phyloP scores from a whole-genome alignment of 2,113 vertebrate genomes.

The Pogonocichla stellata region DNA sequence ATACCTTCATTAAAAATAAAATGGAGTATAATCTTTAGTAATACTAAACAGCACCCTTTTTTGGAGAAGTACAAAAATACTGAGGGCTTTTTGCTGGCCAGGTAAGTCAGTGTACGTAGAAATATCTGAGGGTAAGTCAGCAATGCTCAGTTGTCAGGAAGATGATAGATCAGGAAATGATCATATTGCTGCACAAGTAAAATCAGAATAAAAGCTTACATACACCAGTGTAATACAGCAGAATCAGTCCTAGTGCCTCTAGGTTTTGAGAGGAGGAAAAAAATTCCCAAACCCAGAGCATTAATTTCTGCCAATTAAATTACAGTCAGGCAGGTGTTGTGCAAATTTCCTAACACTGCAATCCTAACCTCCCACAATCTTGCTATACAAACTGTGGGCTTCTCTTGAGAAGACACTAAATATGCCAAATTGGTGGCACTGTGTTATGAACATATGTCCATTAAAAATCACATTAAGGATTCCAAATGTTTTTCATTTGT shows the following conservation, averaged over 20 bases:
- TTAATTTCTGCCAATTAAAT: conserved; percentile 65
- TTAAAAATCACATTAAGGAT: conserved; percentile 64
- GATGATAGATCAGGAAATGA: not conserved
- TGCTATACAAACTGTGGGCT: conserved; percentile 68
- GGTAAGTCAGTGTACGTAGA: not conserved
- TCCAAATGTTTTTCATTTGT: conserved; percentile 68
- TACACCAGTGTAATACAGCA: not conserved
- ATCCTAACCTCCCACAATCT: conserved; percentile 69
- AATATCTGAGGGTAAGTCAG: not conserved
- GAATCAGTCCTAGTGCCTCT: not conserved
- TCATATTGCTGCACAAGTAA: not conserved
- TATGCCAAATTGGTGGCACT: conserved; percentile 63
- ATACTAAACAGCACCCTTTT: not conserved
- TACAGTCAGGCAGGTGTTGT: conserved; percentile 63
- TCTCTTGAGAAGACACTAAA: conserved; percentile 68
- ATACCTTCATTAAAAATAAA: not conserved
- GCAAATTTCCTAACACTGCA: conserved; percentile 65
- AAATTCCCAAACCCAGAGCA: conserved; percentile 18
- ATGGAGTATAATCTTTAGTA: not conserved
- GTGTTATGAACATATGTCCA: conserved; percentile 65
- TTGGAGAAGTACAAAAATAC: not conserved
- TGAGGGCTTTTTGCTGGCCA: not conserved
- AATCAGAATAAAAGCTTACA: conserved; percentile 8
- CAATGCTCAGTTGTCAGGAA: not conserved
- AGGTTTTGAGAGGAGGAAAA: not conserved